Conservation (phyloP, 2,888 invertebrate genomes). For the Volucella bombylans region DNA sequence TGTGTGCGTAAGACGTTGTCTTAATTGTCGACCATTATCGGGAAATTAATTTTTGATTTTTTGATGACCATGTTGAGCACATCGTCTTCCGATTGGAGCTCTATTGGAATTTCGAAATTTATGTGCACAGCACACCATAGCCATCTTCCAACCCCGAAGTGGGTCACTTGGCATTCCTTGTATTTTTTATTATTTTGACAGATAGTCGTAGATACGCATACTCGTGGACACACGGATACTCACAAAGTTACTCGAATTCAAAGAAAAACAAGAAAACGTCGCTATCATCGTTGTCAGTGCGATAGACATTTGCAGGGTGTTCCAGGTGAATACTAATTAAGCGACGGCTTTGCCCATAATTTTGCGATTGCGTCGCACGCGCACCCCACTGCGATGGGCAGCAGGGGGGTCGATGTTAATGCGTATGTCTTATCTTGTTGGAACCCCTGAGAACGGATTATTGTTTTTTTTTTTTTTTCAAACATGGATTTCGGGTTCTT, state of each 20-base stretch:
- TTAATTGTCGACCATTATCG: conserved; percentile 53
- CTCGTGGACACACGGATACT: conserved; percentile 11
- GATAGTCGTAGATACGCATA: too few relatives aligned
- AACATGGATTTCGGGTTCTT: conserved; percentile 7
- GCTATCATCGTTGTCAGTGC: conserved; percentile 16
- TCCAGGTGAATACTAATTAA: conserved; percentile 65
- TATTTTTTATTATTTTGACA: not conserved
- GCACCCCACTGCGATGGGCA: not conserved
- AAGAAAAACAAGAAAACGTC: conserved; percentile 29
- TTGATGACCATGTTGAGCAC: conserved; percentile 53
- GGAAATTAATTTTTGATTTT: conserved; percentile 65
- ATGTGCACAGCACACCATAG: conserved; percentile 22
- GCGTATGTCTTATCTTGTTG: not conserved
- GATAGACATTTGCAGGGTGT: conserved; percentile 17
- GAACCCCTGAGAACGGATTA: conserved; percentile 6
- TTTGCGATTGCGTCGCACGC: conserved; percentile 33
- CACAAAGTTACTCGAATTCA: not conserved
- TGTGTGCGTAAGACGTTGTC: conserved; percentile 36
- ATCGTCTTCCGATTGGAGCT: conserved; percentile 47
- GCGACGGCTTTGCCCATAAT: conserved; percentile 64
- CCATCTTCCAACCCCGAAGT: conserved; percentile 41
- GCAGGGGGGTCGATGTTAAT: not conserved
- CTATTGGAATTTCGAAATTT: conserved; percentile 56
- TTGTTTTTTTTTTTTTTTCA: not conserved
- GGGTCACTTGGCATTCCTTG: conserved; percentile 65